These are phyloP conservation scores for Parochlus steinenii DNA, from an alignment of 2,888 invertebrate species.

Conservation along the genomic window DNA sequence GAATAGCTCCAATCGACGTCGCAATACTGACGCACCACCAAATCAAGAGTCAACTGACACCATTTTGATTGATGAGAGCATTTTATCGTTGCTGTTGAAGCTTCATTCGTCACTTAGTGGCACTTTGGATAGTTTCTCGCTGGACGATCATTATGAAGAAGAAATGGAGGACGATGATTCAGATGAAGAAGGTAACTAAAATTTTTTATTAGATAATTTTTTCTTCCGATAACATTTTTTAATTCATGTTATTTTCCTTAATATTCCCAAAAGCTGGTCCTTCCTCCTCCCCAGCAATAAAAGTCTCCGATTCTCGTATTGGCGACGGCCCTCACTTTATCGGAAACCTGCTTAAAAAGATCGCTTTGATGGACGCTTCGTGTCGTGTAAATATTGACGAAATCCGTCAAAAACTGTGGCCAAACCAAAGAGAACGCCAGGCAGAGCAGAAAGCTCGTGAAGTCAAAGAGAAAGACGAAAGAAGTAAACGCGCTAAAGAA, in stretches of 20 bases:
- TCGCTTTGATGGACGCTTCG: slow-evolving; percentile 49
- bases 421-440: slow-evolving; percentile 61
- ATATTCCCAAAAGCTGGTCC: no score
- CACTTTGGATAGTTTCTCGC: slow-evolving; percentile 59
- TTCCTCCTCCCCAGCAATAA: slow-evolving; percentile 16
- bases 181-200: slow-evolving; percentile 18
- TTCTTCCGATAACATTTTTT: no score
- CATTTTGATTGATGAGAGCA: slow-evolving; percentile 65
- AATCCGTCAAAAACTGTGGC: slow-evolving; percentile 61
- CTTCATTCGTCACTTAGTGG: slow-evolving; percentile 81
- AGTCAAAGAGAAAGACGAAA: slow-evolving; percentile 57
- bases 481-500: slow-evolving; percentile 70
- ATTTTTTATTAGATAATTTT: slow-evolving; percentile 16
- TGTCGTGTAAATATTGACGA: slow-evolving; percentile 54
- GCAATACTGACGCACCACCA: slow-evolving; percentile 10
- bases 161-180: slow-evolving; percentile 2
- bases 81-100: slow-evolving; percentile 75
- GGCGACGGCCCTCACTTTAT: slow-evolving; percentile 86
- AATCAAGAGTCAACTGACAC: slow-evolving; percentile 21
- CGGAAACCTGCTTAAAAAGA: slow-evolving; percentile 58
- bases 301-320: slow-evolving; percentile 26
- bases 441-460: slow-evolving; percentile 51
- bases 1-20: slow-evolving; percentile 11
- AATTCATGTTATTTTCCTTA: no score
- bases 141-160: slow-evolving; percentile 31